A percentile compares a stretch with the other conserved stretches of the same genome.
Conservation (phyloP, 2,113 vertebrate species). For the Myotis yumanensis region DNA sequence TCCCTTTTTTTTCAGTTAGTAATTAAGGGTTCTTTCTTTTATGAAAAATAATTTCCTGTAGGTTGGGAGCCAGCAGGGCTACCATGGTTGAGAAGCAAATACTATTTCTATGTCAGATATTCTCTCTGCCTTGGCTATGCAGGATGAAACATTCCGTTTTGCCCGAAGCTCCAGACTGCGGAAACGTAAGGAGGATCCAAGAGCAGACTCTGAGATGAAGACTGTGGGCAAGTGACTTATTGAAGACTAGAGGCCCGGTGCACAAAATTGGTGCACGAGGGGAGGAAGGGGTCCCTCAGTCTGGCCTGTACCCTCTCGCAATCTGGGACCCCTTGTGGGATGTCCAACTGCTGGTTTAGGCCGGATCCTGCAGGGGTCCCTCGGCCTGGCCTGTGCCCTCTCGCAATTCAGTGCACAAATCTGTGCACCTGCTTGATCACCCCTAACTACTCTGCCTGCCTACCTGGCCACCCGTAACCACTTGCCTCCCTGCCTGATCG, state of each 20-base stretch:
- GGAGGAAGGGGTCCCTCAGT: too few species aligned
- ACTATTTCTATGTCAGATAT: slow-evolving; percentile 69
- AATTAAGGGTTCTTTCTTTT: slow-evolving; percentile 76
- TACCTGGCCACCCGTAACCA: too few species aligned
- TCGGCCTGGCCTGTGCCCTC: too few species aligned
- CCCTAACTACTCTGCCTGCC: too few species aligned
- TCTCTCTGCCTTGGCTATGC: slow-evolving; percentile 39
- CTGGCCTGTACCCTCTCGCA: too few species aligned
- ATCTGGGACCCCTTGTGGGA: too few species aligned
- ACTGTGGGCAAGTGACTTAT: neutral
- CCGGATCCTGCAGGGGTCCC: too few species aligned
- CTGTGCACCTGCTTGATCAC: too few species aligned
- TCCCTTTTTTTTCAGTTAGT: slow-evolving; percentile 69
- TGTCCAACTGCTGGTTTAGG: too few species aligned
- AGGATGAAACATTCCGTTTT: slow-evolving; percentile 81
- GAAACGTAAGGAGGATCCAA: slow-evolving; percentile 35
- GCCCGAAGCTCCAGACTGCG: slow-evolving; percentile 24
- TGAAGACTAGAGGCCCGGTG: neutral
- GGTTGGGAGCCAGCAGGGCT: slow-evolving; percentile 77
- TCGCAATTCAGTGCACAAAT: too few species aligned
- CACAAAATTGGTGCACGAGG: too few species aligned
- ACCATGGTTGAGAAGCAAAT: slow-evolving; percentile 73
- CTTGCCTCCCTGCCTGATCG: too few species aligned
- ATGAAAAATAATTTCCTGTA: slow-evolving; percentile 78
- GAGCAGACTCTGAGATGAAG: neutral